phyloP scores from a whole-genome alignment of 2,113 vertebrate species.

The Copsychus sechellarum region DNA sequence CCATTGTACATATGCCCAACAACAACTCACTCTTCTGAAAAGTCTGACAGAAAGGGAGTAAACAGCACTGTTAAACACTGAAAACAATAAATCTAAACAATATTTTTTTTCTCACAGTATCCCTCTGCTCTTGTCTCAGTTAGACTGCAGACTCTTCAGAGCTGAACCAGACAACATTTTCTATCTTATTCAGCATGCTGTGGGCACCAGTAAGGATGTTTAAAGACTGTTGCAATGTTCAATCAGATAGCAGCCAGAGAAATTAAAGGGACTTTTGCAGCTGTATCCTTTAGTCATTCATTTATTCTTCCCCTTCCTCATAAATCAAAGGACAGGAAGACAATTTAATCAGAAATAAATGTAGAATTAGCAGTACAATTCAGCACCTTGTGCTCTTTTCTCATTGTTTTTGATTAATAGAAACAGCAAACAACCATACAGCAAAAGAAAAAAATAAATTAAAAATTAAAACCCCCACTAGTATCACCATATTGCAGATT shows the following conservation, averaged over 20 bases:
- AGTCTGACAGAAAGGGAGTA: neutral
- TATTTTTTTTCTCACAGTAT: neutral
- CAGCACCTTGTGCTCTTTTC: neutral
- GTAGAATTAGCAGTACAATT: conserved; percentile 30
- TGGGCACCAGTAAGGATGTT: neutral
- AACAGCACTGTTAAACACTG: neutral
- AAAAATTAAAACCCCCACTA: neutral
- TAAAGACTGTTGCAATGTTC: neutral
- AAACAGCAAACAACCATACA: conserved; percentile 3
- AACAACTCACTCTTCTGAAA: neutral
- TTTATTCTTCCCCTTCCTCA: conserved; percentile 33
- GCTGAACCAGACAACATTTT: neutral
- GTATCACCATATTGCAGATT: neutral
- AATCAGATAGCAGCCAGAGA: conserved; percentile 22
- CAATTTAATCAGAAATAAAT: conserved; percentile 36
- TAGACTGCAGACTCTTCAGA: neutral
- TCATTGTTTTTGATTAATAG: neutral
- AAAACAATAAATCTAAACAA: neutral
- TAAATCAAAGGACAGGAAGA: conserved; percentile 45
- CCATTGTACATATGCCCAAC: neutral
- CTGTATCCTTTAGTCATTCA: conserved; percentile 36
- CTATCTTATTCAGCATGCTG: neutral
- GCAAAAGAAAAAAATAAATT: neutral
- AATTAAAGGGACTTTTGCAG: neutral
- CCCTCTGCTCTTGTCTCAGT: neutral